Percentiles rank a stretch among this genome's conserved stretches.
Evolutionary conservation across 2,888 invertebrate genomes (phyloP).

Genomic region (Hipparchia sbordonii): DNA sequence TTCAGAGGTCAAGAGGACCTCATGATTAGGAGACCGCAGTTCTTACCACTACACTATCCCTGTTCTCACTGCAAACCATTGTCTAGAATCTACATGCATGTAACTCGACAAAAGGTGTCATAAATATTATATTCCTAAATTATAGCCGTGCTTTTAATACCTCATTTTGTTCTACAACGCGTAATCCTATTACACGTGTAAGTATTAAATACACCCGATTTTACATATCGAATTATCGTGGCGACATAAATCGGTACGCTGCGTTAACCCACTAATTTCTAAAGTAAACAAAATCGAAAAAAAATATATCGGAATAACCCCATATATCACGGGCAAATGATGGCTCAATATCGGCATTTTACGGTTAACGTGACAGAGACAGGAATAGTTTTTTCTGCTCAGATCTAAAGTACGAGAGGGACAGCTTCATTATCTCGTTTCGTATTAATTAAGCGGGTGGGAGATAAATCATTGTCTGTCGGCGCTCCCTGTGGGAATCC

Average conservation of each 20-base stretch:
- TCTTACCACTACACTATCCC: too few species aligned
- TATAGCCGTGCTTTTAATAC: constrained; percentile 23
- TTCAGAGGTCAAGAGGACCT: too few species aligned
- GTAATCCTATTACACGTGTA: constrained; percentile 44
- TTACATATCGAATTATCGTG: constrained; percentile 68
- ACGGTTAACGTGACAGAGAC: constrained; percentile 55
- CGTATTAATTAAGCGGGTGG: constrained; percentile 76
- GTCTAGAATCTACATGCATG: not conserved
- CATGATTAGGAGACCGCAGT: too few species aligned
- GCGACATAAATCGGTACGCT: constrained; percentile 66
- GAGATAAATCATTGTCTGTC: constrained; percentile 80
- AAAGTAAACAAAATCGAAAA: constrained; percentile 80
- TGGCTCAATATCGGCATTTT: constrained; percentile 75
- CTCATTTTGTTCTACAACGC: constrained; percentile 42
- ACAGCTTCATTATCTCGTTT: constrained; percentile 55
- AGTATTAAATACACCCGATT: constrained; percentile 50
- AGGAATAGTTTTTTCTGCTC: constrained; percentile 32
- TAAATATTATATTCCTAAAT: constrained; percentile 28
- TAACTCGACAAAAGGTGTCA: constrained; percentile 20
- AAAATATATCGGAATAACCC: constrained; percentile 55
- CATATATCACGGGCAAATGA: constrained; percentile 74
- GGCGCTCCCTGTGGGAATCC: constrained; percentile 80
- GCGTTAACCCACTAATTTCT: constrained; percentile 73
- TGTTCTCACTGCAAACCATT: too few species aligned
- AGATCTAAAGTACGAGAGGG: constrained; percentile 54